Evolutionary conservation across 2,888 invertebrate genomes (phyloP).

Genomic region (Laothoe populi): DNA sequence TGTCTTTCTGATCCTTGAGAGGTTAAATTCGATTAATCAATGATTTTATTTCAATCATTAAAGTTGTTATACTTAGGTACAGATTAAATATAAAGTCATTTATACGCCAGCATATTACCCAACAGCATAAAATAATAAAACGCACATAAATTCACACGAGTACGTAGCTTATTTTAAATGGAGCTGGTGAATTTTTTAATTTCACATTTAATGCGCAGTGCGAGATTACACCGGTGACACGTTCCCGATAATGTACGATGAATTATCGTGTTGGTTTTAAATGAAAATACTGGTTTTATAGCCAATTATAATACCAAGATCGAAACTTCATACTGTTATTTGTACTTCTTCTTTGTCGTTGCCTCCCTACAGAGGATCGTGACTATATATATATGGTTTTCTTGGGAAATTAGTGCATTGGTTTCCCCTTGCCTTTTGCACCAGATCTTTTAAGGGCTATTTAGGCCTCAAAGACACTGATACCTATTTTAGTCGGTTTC

Average conservation of each 20-base stretch:
- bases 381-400: no score
- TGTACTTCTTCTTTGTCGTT: background rate
- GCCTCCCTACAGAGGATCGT: no score
- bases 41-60: no score
- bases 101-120: no score
- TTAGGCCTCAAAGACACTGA: no score
- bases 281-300: conserved; percentile 10
- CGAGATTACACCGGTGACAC: conserved; percentile 2
- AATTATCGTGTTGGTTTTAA: conserved; percentile 4
- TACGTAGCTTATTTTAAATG: conserved; percentile 6
- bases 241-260: conserved; percentile 12
- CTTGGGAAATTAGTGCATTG: no score
- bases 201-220: background rate
- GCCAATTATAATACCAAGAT: background rate
- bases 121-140: background rate
- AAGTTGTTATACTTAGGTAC: background rate
- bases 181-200: background rate
- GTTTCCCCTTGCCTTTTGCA: no score
- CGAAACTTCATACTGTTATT: background rate
- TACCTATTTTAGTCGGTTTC: no score
- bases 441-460: no score
- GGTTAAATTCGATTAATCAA: no score
- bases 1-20: no score
- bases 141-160: conserved; percentile 2
- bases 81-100: background rate